phyloP scores from a whole-genome alignment of 2,797 vertebrate species.

The Pantherophis alleghaniensis region DNA sequence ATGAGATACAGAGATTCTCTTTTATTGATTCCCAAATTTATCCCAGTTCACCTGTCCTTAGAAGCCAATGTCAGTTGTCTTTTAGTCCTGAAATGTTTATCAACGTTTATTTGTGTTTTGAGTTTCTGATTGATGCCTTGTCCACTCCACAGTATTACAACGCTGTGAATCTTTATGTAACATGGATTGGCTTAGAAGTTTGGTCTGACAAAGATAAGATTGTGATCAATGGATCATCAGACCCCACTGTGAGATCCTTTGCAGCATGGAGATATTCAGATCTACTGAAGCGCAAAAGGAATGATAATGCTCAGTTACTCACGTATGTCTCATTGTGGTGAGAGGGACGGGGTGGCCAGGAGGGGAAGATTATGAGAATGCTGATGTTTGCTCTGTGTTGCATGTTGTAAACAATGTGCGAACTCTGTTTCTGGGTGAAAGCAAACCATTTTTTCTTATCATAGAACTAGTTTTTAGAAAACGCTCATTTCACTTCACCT shows the following conservation, averaged over 20 bases:
- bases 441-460: background rate
- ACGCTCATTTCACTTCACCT: background rate
- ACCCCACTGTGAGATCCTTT: conserved; percentile 76
- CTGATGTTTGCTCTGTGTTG: background rate
- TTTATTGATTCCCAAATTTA: background rate
- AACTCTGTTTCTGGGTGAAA: background rate
- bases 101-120: rapidly evolving
- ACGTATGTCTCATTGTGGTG: conserved; percentile 73
- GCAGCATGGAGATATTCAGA: conserved; percentile 76
- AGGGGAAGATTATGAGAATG: no score
- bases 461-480: background rate
- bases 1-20: background rate
- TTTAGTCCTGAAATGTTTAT: background rate
- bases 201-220: conserved; percentile 81
- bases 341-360: background rate
- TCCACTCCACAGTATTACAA: conserved; percentile 82
- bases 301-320: conserved; percentile 89
- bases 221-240: conserved; percentile 64
- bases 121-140: background rate
- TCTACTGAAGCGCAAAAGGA: conserved; percentile 66
- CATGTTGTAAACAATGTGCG: background rate
- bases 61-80: rapidly evolving
- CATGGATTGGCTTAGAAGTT: conserved; percentile 83
- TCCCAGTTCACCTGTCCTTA: background rate
- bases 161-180: conserved; percentile 79